Base-by-base conservation (phyloP, 1,140 invertebrate genomes). In the Pogonognathellus flavescens region DNA sequence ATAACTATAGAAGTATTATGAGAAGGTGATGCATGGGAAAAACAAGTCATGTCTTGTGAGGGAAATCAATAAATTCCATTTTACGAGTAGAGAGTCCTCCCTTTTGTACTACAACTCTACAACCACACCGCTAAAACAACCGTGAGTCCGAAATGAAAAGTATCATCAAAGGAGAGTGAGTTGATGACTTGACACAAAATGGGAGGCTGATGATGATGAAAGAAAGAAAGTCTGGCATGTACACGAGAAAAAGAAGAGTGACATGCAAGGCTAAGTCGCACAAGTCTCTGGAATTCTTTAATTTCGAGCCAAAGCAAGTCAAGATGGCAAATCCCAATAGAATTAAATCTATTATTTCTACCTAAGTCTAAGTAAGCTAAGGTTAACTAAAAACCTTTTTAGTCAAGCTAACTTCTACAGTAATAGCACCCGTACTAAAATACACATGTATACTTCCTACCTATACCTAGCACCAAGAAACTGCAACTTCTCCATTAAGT, bases 311-410 rank as follows among this genome's bases (percentile, higher is more conserved):
- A 55, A 55, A 55, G 11, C 53, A 31, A 66, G 62, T 66, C 31
- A 41, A 41, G 31, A 41, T 41, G 31, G 31, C 31, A 41, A 41
- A 41, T 41, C 62, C 25, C 62, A 13, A 66, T 66, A 25, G 62
- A 66, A 66, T 66, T 66, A 66, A 66, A 66, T 66, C 62, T 66
- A 66, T 66, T 66, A 66, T 66, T 66, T 66, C 20, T 66, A 25
- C 62, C 22, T 66, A 6, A 6, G 31, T 41, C n/a, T n/a, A n/a
- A n/a, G n/a, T n/a, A n/a, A n/a, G n/a, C n/a, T n/a, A n/a, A 66
- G 62, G 62, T 31, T 31, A 10, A 66, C 62, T 66, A 66, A 66
- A 25, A 14, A 31, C n/a, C 59, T 66, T 66, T 7, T 41, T 3
- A 41, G 31, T 41, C 31, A 41, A 41, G 2, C 31, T 41, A 41